Conservation (phyloP, 1,140 invertebrate species). For the Heliconius nattereri region DNA sequence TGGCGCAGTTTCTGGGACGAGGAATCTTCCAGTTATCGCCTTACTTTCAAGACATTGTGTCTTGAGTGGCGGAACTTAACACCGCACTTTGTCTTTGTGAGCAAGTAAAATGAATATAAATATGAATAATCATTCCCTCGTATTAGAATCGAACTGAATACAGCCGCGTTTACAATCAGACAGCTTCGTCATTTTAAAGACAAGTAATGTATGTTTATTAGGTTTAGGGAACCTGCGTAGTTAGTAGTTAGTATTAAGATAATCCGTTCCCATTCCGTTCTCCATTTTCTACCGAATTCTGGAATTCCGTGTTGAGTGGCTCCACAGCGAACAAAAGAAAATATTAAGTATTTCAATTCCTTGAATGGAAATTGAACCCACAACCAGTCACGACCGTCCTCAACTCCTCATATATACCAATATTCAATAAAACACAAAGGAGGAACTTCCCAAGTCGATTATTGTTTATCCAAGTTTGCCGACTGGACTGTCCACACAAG, state of each 20-base stretch:
- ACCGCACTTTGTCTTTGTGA: background rate
- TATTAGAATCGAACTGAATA: background rate
- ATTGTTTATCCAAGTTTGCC: slow-evolving; percentile 12
- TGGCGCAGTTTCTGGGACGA: too few relatives aligned
- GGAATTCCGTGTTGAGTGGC: too few relatives aligned
- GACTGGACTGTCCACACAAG: slow-evolving; percentile 13
- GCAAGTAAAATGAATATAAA: background rate
- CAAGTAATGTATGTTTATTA: too few relatives aligned
- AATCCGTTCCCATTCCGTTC: too few relatives aligned
- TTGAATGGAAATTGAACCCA: background rate
- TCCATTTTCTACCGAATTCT: too few relatives aligned
- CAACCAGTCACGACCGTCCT: background rate
- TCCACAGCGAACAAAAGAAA: too few relatives aligned
- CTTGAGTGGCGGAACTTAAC: background rate
- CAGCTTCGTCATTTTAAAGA: too few relatives aligned
- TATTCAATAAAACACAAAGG: background rate
- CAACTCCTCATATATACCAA: background rate
- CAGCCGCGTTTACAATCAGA: background rate
- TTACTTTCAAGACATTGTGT: background rate
- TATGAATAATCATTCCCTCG: background rate
- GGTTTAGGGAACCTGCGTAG: too few relatives aligned
- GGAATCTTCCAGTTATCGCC: too few relatives aligned
- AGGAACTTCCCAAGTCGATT: slow-evolving; percentile 5
- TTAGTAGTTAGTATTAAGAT: too few relatives aligned
- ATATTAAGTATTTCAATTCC: background rate